These are phyloP conservation scores for Ammodytes dubius DNA, from an alignment of 2,113 vertebrate genomes.

Conservation along the genomic window DNA sequence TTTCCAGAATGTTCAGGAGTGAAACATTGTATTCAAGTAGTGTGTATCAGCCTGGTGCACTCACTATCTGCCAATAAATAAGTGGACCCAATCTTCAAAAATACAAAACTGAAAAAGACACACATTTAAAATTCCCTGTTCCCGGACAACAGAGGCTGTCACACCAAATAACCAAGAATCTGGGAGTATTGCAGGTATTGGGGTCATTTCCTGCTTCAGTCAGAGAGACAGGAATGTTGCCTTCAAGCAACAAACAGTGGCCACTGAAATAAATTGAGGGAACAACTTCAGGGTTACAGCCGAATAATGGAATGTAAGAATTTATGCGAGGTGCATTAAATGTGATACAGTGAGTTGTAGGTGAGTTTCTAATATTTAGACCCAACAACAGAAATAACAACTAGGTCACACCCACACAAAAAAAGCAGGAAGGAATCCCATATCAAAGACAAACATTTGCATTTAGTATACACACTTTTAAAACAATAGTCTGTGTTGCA, in stretches of 20 bases:
- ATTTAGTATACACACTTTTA: neutral
- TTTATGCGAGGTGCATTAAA: slow-evolving; percentile 48
- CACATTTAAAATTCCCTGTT: no score
- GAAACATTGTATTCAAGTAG: neutral
- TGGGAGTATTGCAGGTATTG: neutral
- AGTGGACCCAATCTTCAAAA: no score
- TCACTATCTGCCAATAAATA: neutral
- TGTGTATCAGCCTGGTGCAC: neutral
- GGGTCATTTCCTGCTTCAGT: slow-evolving; percentile 43
- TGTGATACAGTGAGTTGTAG: slow-evolving; percentile 26
- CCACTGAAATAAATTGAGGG: slow-evolving; percentile 46
- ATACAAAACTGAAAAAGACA: no score
- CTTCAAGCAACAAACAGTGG: slow-evolving; percentile 43
- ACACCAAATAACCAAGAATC: neutral
- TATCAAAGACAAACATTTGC: neutral
- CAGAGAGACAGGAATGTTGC: slow-evolving; percentile 25
- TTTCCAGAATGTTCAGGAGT: neutral
- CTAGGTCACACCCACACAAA: slow-evolving; percentile 26
- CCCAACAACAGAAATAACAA: slow-evolving; percentile 27
- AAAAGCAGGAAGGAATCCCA: slow-evolving; percentile 10
- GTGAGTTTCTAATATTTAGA: slow-evolving; percentile 19
- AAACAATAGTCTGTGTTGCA: neutral
- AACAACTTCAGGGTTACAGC: slow-evolving; percentile 38
- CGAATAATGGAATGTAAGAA: slow-evolving; percentile 30
- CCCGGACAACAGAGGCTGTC: neutral